phyloP scores from a whole-genome alignment of 1,140 invertebrate genomes.

The Calosoma granatense region DNA sequence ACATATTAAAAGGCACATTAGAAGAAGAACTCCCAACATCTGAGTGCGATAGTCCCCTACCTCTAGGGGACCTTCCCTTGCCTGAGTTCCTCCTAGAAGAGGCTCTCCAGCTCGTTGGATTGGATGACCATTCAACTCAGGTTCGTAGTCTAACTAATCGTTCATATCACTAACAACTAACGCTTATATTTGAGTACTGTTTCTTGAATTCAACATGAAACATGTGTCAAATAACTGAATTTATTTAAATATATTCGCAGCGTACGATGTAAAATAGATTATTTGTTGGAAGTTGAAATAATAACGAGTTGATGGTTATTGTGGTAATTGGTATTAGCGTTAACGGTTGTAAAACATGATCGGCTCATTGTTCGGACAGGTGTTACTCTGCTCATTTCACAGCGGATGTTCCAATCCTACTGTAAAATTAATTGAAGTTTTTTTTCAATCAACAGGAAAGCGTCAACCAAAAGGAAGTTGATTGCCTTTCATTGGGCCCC shows the following conservation, averaged over 20 bases:
- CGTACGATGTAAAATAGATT: too few relatives aligned
- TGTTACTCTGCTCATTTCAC: too few relatives aligned
- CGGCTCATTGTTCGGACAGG: too few relatives aligned
- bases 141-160: slow-evolving; percentile 23
- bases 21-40: slow-evolving; percentile 20
- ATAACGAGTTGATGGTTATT: too few relatives aligned
- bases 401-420: background rate
- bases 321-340: too few relatives aligned
- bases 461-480: slow-evolving; percentile 22
- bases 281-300: too few relatives aligned
- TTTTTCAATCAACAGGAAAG: slow-evolving; percentile 15
- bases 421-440: background rate
- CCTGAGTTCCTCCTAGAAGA: slow-evolving; percentile 58
- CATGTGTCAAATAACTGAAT: too few relatives aligned
- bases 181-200: too few relatives aligned
- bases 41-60: slow-evolving; percentile 21
- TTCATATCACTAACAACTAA: too few relatives aligned
- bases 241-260: too few relatives aligned
- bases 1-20: slow-evolving; percentile 45
- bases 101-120: slow-evolving; percentile 53
- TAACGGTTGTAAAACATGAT: too few relatives aligned
- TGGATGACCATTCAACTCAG: slow-evolving; percentile 50
- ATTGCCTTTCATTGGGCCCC: slow-evolving; percentile 18
- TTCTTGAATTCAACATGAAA: too few relatives aligned
- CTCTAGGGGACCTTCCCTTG: slow-evolving; percentile 36